Base-by-base conservation (phyloP, 2,797 vertebrate genomes). In the Buphagus erythrorhynchus region DNA sequence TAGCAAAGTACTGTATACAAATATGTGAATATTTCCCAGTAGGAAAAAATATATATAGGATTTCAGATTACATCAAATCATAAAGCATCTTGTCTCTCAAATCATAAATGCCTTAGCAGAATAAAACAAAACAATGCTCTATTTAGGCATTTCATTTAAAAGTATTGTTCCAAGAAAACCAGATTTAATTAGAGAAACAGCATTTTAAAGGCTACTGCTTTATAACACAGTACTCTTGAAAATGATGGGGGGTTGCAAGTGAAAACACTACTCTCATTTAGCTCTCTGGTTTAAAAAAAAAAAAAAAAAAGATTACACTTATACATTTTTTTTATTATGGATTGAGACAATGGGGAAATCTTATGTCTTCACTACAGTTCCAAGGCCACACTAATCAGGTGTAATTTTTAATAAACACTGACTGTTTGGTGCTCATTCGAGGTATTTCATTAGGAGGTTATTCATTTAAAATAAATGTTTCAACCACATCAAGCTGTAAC, bases 381-480 rank as follows among this genome's bases (percentile, higher is more conserved):
- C 97, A 97, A 97, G 97, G 97, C 97, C 95, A 78, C 74, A 96
- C 93, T 98, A 98, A 98, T 97, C 97, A 97, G 95, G 89, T 97
- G 93, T 97, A 98, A 97, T 98, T 98, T 97, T 97, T 98, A 97
- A 97, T 97, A 97, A 98, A 97, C 95, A 97, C 94, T 97, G 95
- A 95, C 97, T 97, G 95, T 97, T 98, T 96, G 96, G 96, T 97
- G 85, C 96, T 98, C 95, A 97, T 98, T 98, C 95, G 91, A 97
- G 98, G 95, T 97, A 97, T 98, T 98, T 98, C 97, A 98, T 98
- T 98, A 98, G 97, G 87, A 98, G 97, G 94, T 97, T 97, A 98
- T 98, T 98, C 96, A 96, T 97, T 98, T 98, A 97, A 98, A 98
- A 98, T 96, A 98, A 98, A 98, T 94, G 52, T 97, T 98, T 97